phyloP scores from a whole-genome alignment of 2,113 vertebrate species.

The Columbina picui region DNA sequence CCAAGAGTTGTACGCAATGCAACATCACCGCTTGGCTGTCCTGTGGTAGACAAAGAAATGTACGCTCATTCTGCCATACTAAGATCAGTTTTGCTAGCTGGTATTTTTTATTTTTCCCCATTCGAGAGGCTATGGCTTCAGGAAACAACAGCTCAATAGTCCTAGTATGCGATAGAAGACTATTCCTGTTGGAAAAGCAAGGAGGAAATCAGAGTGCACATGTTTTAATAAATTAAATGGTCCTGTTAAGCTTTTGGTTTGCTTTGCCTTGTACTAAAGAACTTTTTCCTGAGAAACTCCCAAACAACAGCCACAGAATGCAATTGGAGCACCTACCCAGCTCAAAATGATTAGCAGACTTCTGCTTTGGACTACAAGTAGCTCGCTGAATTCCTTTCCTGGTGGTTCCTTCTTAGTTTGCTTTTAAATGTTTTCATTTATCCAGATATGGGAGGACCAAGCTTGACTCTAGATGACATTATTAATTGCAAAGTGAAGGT shows the following conservation, averaged over 20 bases:
- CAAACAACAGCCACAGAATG: background rate
- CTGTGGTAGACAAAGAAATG: background rate
- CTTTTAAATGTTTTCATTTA: background rate
- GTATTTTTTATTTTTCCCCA: background rate
- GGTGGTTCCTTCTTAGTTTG: background rate
- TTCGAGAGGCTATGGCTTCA: background rate
- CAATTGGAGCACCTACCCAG: background rate
- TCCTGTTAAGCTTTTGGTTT: background rate
- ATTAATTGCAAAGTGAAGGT: background rate
- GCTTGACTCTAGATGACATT: background rate
- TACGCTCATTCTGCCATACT: background rate
- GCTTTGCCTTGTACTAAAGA: background rate
- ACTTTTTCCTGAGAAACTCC: background rate
- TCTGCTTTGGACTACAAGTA: background rate
- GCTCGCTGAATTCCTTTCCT: background rate
- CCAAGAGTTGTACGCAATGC: accelerated
- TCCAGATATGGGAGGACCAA: background rate
- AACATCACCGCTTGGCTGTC: background rate
- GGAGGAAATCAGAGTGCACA: background rate
- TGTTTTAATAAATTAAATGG: background rate
- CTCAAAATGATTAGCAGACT: background rate
- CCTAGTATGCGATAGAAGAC: background rate
- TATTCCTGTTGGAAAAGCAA: background rate
- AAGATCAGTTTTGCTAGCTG: background rate
- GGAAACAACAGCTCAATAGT: background rate